Conservation (phyloP, 2,797 vertebrate genomes). For the Dromococcyx pavoninus region DNA sequence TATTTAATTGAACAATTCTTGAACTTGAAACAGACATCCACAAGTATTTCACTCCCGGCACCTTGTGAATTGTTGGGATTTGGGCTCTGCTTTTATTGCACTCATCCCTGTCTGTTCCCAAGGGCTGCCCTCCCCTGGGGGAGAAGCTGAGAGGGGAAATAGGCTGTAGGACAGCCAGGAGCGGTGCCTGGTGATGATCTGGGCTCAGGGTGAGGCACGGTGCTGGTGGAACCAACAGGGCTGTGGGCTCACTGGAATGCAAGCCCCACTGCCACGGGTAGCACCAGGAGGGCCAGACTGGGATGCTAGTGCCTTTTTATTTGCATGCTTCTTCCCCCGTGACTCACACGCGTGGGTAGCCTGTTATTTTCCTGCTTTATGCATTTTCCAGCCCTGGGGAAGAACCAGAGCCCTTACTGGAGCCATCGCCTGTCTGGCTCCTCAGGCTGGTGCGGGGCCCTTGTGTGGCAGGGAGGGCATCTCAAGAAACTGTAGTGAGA, state of each 20-base stretch:
- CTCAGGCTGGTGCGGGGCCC: not conserved
- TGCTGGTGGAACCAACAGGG: not conserved
- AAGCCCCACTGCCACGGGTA: not conserved
- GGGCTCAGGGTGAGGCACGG: not conserved
- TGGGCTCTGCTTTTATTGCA: fast-evolving
- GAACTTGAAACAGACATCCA: not conserved
- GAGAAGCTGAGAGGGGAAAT: not conserved
- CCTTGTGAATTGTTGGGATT: not conserved
- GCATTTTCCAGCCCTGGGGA: not conserved
- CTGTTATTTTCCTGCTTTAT: conserved; percentile 13
- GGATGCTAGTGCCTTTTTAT: not conserved
- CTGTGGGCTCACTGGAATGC: fast-evolving
- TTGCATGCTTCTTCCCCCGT: not conserved
- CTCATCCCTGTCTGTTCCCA: not conserved
- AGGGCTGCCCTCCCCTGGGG: not conserved
- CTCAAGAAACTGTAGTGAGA: fast-evolving
- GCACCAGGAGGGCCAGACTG: not conserved
- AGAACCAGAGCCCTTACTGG: not conserved
- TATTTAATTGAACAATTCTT: not conserved
- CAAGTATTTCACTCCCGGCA: not conserved
- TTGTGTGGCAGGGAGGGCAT: not conserved
- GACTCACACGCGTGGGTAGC: not conserved
- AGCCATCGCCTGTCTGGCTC: not conserved
- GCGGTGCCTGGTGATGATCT: not conserved
- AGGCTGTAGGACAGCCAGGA: not conserved